These are phyloP conservation scores for Pelobates cultripes DNA, from an alignment of 2,797 vertebrate genomes.

Conservation along the genomic window DNA sequence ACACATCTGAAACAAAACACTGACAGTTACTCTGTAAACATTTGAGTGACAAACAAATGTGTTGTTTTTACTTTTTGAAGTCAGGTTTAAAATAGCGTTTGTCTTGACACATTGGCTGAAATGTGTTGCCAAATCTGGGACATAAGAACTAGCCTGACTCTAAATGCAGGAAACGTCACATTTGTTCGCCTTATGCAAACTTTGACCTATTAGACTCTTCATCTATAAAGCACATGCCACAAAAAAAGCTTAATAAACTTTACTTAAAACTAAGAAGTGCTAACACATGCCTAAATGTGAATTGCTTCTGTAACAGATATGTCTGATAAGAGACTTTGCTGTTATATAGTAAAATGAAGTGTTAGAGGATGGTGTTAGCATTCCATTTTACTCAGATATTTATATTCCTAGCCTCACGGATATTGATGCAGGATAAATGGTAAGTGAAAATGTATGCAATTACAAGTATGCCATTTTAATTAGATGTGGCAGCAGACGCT, in stretches of 20 bases:
- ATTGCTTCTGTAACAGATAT: background rate
- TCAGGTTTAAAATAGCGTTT: too few relatives aligned
- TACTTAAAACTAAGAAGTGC: background rate
- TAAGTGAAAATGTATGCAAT: constrained; percentile 42
- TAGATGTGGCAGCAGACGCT: constrained; percentile 7
- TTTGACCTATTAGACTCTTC: too few relatives aligned
- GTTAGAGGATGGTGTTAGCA: constrained; percentile 17
- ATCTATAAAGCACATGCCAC: too few relatives aligned
- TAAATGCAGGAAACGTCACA: too few relatives aligned
- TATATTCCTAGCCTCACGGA: constrained; percentile 20
- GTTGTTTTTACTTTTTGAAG: too few relatives aligned
- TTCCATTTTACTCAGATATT: constrained; percentile 18
- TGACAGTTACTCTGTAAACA: too few relatives aligned
- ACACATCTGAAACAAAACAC: too few relatives aligned
- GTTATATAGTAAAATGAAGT: constrained; percentile 19
- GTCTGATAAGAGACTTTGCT: constrained; percentile 11
- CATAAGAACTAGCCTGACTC: too few relatives aligned
- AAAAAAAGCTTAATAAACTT: background rate
- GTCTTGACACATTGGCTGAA: too few relatives aligned
- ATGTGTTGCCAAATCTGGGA: too few relatives aligned
- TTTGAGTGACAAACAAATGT: too few relatives aligned
- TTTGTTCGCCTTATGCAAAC: too few relatives aligned
- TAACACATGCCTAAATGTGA: constrained; percentile 12
- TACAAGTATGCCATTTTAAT: constrained; percentile 35
- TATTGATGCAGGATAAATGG: constrained; percentile 18